phyloP scores from a whole-genome alignment of 2,888 invertebrate species.

The Pharmacophagus antenor region DNA sequence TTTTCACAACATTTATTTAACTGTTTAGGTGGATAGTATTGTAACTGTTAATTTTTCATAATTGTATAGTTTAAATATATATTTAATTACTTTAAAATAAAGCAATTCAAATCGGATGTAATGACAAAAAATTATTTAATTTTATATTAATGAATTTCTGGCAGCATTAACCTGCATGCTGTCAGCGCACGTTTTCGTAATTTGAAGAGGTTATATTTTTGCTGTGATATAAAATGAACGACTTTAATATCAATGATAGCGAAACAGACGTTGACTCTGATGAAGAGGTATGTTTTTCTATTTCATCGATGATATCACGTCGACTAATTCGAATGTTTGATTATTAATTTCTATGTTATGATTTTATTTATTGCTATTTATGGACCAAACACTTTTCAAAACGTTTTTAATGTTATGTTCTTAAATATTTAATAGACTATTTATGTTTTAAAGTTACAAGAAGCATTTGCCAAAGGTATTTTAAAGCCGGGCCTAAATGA shows the following conservation, averaged over 20 bases:
- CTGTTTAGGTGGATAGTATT: too few relatives aligned
- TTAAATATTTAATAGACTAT: conserved; percentile 13
- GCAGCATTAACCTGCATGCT: not conserved
- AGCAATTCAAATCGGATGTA: too few relatives aligned
- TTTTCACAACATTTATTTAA: too few relatives aligned
- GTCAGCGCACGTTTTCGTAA: conserved; percentile 12
- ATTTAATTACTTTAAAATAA: too few relatives aligned
- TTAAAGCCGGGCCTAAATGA: conserved; percentile 93
- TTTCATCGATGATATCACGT: too few relatives aligned
- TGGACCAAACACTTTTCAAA: not conserved
- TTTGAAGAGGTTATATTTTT: conserved; percentile 30
- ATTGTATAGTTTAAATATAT: too few relatives aligned
- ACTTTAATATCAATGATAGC: conserved; percentile 70
- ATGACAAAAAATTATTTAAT: too few relatives aligned
- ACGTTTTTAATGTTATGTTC: too few relatives aligned
- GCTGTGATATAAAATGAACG: conserved; percentile 50
- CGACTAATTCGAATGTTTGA: too few relatives aligned
- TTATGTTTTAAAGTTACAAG: conserved; percentile 86
- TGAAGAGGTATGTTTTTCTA: conserved; percentile 76
- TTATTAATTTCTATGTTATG: too few relatives aligned
- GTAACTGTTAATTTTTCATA: too few relatives aligned
- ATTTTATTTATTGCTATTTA: not conserved
- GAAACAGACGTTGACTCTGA: conserved; percentile 81
- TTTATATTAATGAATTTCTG: too few relatives aligned
- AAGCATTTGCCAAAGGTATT: conserved; percentile 91